Base-by-base conservation (phyloP, 2,888 invertebrate genomes). In the Parapristionchus giblindavisi region DNA sequence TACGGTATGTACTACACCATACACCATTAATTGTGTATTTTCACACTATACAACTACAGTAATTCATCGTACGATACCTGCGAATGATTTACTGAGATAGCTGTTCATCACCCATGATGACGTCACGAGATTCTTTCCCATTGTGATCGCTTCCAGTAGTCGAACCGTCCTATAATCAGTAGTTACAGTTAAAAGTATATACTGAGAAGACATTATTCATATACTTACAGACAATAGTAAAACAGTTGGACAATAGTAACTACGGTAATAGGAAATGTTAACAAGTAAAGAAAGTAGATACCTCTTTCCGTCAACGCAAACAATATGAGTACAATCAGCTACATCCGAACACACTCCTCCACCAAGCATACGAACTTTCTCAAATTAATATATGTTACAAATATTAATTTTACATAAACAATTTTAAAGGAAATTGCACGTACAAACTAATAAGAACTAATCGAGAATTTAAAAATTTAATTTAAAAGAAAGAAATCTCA, bases 61-160 rank as follows among this genome's bases (percentile, higher is more conserved):
- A 32, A 17, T 3, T 34, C 17, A 8, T n/a, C n/a, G 5, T n/a
- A 65, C 75, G 89, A 87, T 85, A 91, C 91, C 90, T 2, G 95
- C 90, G 89, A 96, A 95, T 77, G 92, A 92, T 80, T 93, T 93
- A 40, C 92, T 92, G n/a, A 92, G 90, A 77, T 92, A 92, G 85
- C 94, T 94, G 81, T 95, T 94, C 51, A 92, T 90, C 40, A 98
- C 89, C 97, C 97, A 98, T 60, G 92, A 92, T 4, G 93, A 92
- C 40, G 92, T 92, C 2, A 97, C 91, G 68, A 68, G 6, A 6
- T 68, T 68, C 51, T 93, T 92, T 78, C 93, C 93, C 29, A 92
- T 92, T 79, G 93, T 93, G 61, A 97, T 91, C 82, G 94, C 93
- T 88, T 93, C 93, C 77, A 97, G 91, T 43, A 97, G 91, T 88